Evolutionary conservation across 2,888 invertebrate species (phyloP), one percentile per base, ranked within the genome.

Genomic region (Peribatodes rhomboidaria): DNA sequence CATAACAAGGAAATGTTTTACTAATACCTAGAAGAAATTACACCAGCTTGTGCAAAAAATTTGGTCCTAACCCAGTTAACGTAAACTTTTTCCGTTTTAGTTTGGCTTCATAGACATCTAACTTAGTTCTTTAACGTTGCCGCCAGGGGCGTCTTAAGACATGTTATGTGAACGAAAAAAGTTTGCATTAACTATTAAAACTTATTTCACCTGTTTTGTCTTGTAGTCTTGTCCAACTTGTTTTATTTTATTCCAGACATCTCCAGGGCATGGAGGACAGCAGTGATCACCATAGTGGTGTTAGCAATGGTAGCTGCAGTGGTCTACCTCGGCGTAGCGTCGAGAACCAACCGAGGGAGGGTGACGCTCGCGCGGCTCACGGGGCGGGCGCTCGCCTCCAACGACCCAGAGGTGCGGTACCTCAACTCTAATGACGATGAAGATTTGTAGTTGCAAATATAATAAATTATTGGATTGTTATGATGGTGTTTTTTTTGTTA

Each of bases 331-430:
- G 71, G 74, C 67, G 3, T 76, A 1, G 61, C 46, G 0, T 75
- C 64, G 37, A 22, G 67, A 22, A 54, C 71, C 50, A 63, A 72
- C 13, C 67, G 84, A 1, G 75, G 84, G 10, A 65, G 79, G 47
- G 75, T 80, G 1, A 82, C 82, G 0, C 10, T 86, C 0, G 84
- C 84, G 1, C 68, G 83, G n/a, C 50, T 89, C 0, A 77, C 87
- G 0, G 87, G 85, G 0, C 78, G 82, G 0, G 56, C 69, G 3
- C 49, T 44, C 0, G 52, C 69, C 4, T 52, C 54, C 0, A 53
- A 78, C 8, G 88, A 91, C 63, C 80, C 88, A 0, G 92, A 92
- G 68, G 92, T 92, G 1, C 76, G 85, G 1, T 92, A 87, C 62
- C 70, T 92, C 1, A 87, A 84, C 13, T 66, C 81, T 0, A 83